Evolutionary conservation across 2,797 vertebrate species (phyloP).

Genomic region (Prionace glauca): DNA sequence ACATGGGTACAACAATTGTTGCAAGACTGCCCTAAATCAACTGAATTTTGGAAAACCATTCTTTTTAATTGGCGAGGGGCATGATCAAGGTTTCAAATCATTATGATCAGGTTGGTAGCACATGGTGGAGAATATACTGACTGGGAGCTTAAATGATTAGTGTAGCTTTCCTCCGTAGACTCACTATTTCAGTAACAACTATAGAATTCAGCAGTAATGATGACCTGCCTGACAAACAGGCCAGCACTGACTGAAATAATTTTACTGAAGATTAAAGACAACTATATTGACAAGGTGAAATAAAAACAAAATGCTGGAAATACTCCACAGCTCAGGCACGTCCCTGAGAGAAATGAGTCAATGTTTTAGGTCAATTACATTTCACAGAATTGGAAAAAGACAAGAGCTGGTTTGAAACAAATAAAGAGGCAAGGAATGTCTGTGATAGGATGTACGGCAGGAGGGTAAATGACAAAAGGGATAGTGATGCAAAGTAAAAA

Average conservation of each 20-base stretch:
- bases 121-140: not conserved
- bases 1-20: not conserved
- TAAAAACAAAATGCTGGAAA: no score
- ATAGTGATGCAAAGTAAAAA: no score
- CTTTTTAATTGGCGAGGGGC: not conserved
- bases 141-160: not conserved
- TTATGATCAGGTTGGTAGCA: not conserved
- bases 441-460: no score
- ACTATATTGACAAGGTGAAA: not conserved
- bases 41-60: not conserved
- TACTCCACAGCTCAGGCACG: no score
- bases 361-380: no score
- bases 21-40: not conserved
- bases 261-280: not conserved
- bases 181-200: not conserved
- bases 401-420: no score
- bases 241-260: not conserved
- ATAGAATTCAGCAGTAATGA: not conserved
- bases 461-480: no score
- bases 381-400: no score
- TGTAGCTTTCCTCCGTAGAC: not conserved
- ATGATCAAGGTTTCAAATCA: not conserved
- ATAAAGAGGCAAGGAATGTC: no score
- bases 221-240: not conserved
- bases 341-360: no score